Evolutionary conservation across 2,888 invertebrate species (phyloP).

Genomic region (Thera obeliscata): DNA sequence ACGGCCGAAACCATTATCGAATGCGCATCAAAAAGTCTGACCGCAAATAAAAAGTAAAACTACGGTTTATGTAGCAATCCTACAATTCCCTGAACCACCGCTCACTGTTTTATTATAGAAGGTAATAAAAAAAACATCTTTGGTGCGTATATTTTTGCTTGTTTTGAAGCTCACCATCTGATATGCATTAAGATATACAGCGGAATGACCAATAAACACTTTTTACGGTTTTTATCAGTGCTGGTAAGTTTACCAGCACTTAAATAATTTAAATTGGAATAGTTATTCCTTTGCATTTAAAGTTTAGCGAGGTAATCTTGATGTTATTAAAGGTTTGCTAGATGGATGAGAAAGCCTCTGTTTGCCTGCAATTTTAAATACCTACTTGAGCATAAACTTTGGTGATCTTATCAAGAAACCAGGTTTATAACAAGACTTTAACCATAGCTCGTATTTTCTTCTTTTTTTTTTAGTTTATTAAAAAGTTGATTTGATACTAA

Average conservation of each 20-base stretch:
- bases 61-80: not conserved
- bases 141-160: constrained; percentile 35
- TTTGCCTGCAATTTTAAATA: no score
- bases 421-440: no score
- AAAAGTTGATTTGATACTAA: no score
- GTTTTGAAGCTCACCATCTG: constrained; percentile 43
- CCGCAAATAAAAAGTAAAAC: no score
- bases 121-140: constrained; percentile 42
- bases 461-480: no score
- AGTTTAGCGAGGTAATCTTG: constrained; percentile 10
- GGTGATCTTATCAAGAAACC: no score
- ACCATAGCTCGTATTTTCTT: no score
- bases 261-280: no score
- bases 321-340: not conserved
- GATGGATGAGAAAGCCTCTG: no score
- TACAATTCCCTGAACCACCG: constrained; percentile 22
- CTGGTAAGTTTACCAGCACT: constrained; percentile 1
- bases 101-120: constrained; percentile 45
- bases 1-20: no score
- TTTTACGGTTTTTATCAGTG: constrained; percentile 3
- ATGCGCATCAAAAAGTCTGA: no score
- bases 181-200: constrained; percentile 47
- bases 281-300: constrained; percentile 6
- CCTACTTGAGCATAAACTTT: no score
- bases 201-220: constrained; percentile 46